Conservation (phyloP, 2,797 vertebrate genomes). For the Rhinophrynus dorsalis region DNA sequence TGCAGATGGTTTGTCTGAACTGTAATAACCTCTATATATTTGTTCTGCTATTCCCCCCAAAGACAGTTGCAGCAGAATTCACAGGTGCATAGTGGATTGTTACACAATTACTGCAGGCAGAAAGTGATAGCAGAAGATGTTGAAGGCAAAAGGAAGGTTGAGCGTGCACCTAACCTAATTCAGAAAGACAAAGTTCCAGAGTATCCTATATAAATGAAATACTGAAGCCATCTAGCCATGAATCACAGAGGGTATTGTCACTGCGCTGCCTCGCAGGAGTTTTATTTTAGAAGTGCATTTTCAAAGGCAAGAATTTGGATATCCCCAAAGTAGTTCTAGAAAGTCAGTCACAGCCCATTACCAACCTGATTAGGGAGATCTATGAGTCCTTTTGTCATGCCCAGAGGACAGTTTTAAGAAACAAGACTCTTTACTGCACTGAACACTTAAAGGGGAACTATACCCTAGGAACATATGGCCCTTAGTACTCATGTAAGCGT, state of each 20-base stretch:
- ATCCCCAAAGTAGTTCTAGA: slow-evolving; percentile 38
- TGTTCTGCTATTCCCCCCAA: too few relatives aligned
- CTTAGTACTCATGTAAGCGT: too few relatives aligned
- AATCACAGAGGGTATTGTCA: slow-evolving; percentile 34
- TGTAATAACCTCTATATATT: too few relatives aligned
- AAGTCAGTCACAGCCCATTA: slow-evolving; percentile 44
- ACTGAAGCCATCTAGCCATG: slow-evolving; percentile 13
- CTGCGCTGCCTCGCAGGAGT: slow-evolving; percentile 19
- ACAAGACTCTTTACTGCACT: too few relatives aligned
- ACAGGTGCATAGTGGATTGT: not conserved
- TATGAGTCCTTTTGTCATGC: not conserved
- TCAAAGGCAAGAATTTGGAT: slow-evolving; percentile 23
- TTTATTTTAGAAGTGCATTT: slow-evolving; percentile 36
- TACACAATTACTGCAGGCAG: not conserved
- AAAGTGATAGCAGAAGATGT: slow-evolving; percentile 10
- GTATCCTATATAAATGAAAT: slow-evolving; percentile 44
- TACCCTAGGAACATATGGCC: too few relatives aligned
- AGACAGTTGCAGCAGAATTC: not conserved
- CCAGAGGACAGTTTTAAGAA: slow-evolving; percentile 19
- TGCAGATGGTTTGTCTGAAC: too few relatives aligned
- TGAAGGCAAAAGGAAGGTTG: slow-evolving; percentile 35
- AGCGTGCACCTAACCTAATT: slow-evolving; percentile 20
- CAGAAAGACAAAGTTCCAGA: slow-evolving; percentile 33
- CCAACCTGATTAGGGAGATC: slow-evolving; percentile 24
- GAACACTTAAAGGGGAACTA: too few relatives aligned